These are phyloP conservation scores for Labroides dimidiatus DNA, from an alignment of 2,797 vertebrate species.

Conservation along the genomic window DNA sequence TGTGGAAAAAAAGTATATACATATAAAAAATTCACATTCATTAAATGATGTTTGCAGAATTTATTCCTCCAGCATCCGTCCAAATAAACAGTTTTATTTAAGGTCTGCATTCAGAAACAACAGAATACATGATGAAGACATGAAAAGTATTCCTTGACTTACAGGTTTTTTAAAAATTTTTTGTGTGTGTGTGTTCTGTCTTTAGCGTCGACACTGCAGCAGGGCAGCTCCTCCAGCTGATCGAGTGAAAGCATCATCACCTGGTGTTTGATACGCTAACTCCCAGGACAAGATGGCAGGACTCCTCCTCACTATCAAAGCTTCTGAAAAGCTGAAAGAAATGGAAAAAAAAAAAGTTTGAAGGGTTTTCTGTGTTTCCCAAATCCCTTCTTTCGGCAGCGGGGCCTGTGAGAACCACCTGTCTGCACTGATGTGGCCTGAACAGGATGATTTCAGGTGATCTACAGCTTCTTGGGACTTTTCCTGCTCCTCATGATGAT, in stretches of 20 bases:
- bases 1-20: too few relatives aligned
- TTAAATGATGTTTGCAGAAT: too few relatives aligned
- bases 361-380: not conserved
- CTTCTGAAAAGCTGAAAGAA: conserved; percentile 9
- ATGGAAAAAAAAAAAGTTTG: not conserved
- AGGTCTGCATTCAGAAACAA: too few relatives aligned
- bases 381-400: not conserved
- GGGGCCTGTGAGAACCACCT: not conserved
- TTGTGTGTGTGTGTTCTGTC: conserved; percentile 4
- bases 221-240: conserved; percentile 56
- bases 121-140: too few relatives aligned
- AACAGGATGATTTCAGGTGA: conserved; percentile 5
- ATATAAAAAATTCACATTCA: too few relatives aligned
- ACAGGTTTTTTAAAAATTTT: too few relatives aligned
- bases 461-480: conserved; percentile 1
- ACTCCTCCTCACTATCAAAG: not conserved
- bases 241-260: not conserved
- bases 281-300: conserved; percentile 10
- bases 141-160: too few relatives aligned
- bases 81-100: too few relatives aligned
- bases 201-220: conserved; percentile 62
- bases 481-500: not conserved
- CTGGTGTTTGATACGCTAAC: conserved; percentile 13
- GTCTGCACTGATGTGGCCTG: not conserved
- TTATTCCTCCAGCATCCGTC: too few relatives aligned